Conservation (phyloP, 2,113 vertebrate genomes). For the Artemisiospiza belli region DNA sequence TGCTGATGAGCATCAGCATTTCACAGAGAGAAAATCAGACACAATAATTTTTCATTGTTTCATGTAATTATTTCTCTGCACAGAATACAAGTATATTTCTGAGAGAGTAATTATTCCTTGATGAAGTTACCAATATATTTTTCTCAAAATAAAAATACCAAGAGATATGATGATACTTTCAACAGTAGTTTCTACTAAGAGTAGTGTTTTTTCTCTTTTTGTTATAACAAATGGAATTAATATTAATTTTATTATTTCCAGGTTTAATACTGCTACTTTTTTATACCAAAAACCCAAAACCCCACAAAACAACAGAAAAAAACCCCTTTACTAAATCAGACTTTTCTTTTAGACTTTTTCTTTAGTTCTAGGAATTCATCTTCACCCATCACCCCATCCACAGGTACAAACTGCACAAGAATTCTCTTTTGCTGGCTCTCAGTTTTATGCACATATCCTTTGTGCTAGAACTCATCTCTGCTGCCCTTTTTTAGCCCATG, state of each 20-base stretch:
- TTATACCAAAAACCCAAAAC: not conserved
- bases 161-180: not conserved
- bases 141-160: not conserved
- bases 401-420: not conserved
- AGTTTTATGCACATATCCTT: not conserved
- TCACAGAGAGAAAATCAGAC: not conserved
- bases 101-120: not conserved
- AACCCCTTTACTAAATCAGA: not conserved
- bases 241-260: not conserved
- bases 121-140: not conserved
- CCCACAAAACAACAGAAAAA: not conserved
- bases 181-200: not conserved
- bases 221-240: not conserved
- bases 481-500: not conserved
- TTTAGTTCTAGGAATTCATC: not conserved
- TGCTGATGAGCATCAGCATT: not conserved
- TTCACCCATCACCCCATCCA: not conserved
- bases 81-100: not conserved
- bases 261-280: not conserved
- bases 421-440: not conserved
- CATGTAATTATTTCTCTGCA: not conserved
- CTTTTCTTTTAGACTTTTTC: not conserved
- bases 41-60: not conserved
- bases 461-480: not conserved
- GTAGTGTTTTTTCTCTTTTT: not conserved